Evolutionary conservation across 2,113 vertebrate species (phyloP), one percentile per base, ranked within the genome.

Genomic region (Suricata suricatta): DNA sequence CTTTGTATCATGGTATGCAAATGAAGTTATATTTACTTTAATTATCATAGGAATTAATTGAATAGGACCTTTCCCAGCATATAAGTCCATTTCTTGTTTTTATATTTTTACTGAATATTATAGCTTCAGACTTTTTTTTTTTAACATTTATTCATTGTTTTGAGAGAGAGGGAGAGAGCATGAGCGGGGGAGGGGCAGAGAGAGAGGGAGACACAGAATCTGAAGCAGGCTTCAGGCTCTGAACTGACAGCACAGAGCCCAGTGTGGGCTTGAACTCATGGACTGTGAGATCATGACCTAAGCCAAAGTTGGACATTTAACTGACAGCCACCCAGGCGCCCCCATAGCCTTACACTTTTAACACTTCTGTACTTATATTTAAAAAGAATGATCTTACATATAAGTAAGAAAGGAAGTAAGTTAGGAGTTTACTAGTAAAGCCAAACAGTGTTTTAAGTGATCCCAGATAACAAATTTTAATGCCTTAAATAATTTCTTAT

Each of bases 31-130:
- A 38, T 92, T 72, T 69, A 82, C 29, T 83, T 52, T 83, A 60
- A 90, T 72, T 80, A 68, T 74, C 19, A 27, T 76, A 79, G 71
- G 89, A 93, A 88, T 86, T 91, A 31, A 93, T 66, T 57, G 94
- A 92, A 1, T 76, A 9, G 5, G 7, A 44, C 76, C 33, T 76
- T 64, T 69, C 27, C 6, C 16, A 74, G 17, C 7, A 85, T 50
- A 79, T 35, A 17, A 57, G 25, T 79, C 41, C 21, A 64, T 47
- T 21, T 13, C 41, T 84, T 83, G 7, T 86, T 89, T 84, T 41
- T 92, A 1, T 80, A 21, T 69, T 66, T 91, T 94, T 80, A 72
- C 17, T 64, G 33, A 83, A 54, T 13, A 80, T 63, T n/a, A 54
- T 19, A 81, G 16, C 72, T 52, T 66, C 19, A 19, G 17, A 31